These are phyloP conservation scores for Eucera pruinosa DNA, from an alignment of 2,888 invertebrate genomes.

Conservation along the genomic window DNA sequence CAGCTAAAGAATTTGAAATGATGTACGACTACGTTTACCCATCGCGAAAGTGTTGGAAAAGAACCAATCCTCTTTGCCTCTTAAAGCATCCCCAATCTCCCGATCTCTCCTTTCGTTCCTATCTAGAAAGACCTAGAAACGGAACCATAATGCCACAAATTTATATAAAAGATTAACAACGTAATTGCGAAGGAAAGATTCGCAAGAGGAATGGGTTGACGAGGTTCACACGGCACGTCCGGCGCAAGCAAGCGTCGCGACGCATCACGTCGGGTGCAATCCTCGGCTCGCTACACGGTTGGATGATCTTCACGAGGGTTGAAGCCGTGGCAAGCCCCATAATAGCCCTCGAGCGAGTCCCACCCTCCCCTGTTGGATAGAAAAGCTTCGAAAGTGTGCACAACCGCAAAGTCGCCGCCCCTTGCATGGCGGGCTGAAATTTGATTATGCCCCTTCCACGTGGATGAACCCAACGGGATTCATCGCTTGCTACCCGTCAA, in stretches of 20 bases:
- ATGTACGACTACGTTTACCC: too few species aligned
- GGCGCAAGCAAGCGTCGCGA: slow-evolving; percentile 24
- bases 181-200: neutral
- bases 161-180: too few species aligned
- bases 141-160: too few species aligned
- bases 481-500: slow-evolving; percentile 67
- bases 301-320: slow-evolving; percentile 45
- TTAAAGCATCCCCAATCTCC: too few species aligned
- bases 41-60: too few species aligned
- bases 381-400: slow-evolving; percentile 72
- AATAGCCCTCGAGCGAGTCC: slow-evolving; percentile 78
- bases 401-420: slow-evolving; percentile 82
- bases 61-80: too few species aligned
- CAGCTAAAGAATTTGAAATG: too few species aligned
- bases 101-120: too few species aligned
- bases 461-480: slow-evolving; percentile 78
- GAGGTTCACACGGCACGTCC: slow-evolving; percentile 35
- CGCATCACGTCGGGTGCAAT: slow-evolving; percentile 37
- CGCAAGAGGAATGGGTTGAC: too few species aligned
- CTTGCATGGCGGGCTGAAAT: slow-evolving; percentile 82
- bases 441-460: slow-evolving; percentile 83
- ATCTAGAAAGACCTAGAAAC: too few species aligned
- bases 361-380: slow-evolving; percentile 66
- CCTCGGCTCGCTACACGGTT: slow-evolving; percentile 43
- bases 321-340: slow-evolving; percentile 78